phyloP scores from a whole-genome alignment of 2,888 invertebrate genomes.

The Himalopsyche tibetana region DNA sequence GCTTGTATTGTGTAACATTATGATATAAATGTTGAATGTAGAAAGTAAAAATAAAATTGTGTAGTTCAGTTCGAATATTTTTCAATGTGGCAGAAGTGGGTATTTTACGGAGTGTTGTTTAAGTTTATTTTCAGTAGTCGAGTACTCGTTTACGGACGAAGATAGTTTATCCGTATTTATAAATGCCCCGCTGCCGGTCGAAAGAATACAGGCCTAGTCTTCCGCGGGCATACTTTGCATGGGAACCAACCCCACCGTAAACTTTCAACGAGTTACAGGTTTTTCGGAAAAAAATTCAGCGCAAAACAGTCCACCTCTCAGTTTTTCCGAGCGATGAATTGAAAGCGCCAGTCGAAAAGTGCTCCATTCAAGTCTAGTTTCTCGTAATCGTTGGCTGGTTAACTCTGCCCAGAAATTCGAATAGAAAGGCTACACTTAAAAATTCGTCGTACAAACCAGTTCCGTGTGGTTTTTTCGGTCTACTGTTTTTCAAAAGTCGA shows the following conservation, averaged over 20 bases:
- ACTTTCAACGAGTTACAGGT: slow-evolving; percentile 51
- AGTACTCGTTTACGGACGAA: background rate
- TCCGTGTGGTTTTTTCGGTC: slow-evolving; percentile 23
- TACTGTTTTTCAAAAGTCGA: slow-evolving; percentile 7
- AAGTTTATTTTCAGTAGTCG: background rate
- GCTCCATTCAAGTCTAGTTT: slow-evolving; percentile 41
- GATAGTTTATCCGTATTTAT: background rate
- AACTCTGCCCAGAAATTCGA: slow-evolving; percentile 10
- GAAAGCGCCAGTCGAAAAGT: slow-evolving; percentile 9
- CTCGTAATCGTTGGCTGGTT: slow-evolving; percentile 32
- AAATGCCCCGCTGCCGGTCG: background rate
- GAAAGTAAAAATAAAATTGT: no score
- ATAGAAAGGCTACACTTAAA: slow-evolving; percentile 37
- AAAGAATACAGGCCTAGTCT: background rate
- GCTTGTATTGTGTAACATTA: no score
- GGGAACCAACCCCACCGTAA: slow-evolving; percentile 48
- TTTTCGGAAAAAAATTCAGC: slow-evolving; percentile 35
- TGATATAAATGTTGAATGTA: no score
- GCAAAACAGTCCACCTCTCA: slow-evolving; percentile 10
- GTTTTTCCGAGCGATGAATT: slow-evolving; percentile 32
- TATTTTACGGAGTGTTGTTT: background rate
- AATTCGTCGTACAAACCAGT: slow-evolving; percentile 2
- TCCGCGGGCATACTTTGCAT: background rate
- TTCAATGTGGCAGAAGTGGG: no score
- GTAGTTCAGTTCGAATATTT: no score